These are phyloP conservation scores for Cecidostiba fungosa DNA, from an alignment of 2,888 invertebrate species.

Conservation along the genomic window DNA sequence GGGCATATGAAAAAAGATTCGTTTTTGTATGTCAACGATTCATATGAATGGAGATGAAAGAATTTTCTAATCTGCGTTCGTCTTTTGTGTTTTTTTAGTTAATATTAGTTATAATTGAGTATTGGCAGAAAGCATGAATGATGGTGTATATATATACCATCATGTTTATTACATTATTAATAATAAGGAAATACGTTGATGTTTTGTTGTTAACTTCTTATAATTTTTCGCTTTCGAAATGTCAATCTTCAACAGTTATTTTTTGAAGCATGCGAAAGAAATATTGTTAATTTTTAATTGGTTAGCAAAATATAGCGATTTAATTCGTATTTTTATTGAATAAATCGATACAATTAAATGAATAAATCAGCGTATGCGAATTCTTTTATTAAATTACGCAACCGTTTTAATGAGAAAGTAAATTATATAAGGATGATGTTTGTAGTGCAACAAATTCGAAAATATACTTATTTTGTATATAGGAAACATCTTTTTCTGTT, in stretches of 20 bases:
- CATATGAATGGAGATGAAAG: not conserved
- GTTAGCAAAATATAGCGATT: slow-evolving; percentile 47
- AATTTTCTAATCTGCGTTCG: slow-evolving; percentile 23
- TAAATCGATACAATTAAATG: slow-evolving; percentile 69
- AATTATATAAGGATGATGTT: not conserved
- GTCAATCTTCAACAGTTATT: slow-evolving; percentile 49
- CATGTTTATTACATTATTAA: slow-evolving; percentile 43
- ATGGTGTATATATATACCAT: slow-evolving; percentile 33
- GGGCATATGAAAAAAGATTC: slow-evolving; percentile 32
- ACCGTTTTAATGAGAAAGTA: not conserved
- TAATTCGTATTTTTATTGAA: slow-evolving; percentile 78
- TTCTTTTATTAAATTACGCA: slow-evolving; percentile 22
- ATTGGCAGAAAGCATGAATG: slow-evolving; percentile 1
- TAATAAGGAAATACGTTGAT: slow-evolving; percentile 44
- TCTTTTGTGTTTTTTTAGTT: slow-evolving; percentile 39
- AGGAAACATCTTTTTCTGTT: too few species aligned
- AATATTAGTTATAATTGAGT: slow-evolving; percentile 19
- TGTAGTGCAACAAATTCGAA: not conserved
- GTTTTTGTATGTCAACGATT: slow-evolving; percentile 5
- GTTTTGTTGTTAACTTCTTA: slow-evolving; percentile 54
- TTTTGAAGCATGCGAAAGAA: slow-evolving; percentile 32
- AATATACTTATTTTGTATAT: too few species aligned
- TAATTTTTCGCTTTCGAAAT: slow-evolving; percentile 56
- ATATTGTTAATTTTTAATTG: slow-evolving; percentile 46
- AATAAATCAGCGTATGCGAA: not conserved